Percentiles rank a stretch among this genome's conserved stretches.
phyloP scores from a whole-genome alignment of 2,113 vertebrate species.

The Corythaixoides concolor region DNA sequence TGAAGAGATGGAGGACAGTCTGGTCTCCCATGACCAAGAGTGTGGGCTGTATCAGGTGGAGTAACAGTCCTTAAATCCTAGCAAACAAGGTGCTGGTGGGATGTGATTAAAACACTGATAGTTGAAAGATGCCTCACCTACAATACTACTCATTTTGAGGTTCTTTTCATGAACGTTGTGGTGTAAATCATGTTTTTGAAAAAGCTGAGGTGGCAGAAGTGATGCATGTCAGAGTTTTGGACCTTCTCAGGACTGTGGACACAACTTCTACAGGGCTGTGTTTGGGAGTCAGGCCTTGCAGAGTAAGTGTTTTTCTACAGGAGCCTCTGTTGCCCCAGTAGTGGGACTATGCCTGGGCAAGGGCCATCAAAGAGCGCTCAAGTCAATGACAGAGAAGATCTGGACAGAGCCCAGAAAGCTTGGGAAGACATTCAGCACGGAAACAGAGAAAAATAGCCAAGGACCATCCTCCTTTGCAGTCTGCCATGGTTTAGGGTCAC shows the following conservation, averaged over 20 bases:
- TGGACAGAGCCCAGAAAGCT: neutral
- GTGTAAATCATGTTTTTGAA: neutral
- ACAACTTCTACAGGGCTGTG: neutral
- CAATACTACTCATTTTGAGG: neutral
- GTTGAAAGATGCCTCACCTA: neutral
- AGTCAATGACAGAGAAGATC: neutral
- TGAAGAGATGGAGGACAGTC: too few relatives aligned
- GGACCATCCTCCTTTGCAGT: neutral
- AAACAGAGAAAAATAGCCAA: neutral
- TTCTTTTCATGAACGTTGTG: accelerated
- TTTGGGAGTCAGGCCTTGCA: neutral
- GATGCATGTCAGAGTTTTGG: neutral
- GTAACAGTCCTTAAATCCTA: neutral
- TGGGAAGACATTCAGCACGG: neutral
- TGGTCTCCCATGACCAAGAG: neutral
- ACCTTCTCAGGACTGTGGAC: neutral
- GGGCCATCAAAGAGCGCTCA: neutral
- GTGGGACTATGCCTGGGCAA: neutral
- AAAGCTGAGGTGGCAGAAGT: neutral
- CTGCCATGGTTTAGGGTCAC: neutral
- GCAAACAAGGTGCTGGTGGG: neutral
- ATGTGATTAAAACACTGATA: neutral
- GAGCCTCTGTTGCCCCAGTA: neutral
- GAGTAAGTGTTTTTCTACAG: neutral
- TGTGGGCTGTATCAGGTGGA: neutral